Base-by-base conservation (phyloP, 2,888 invertebrate species). In the Gnatocerus cornutus region DNA sequence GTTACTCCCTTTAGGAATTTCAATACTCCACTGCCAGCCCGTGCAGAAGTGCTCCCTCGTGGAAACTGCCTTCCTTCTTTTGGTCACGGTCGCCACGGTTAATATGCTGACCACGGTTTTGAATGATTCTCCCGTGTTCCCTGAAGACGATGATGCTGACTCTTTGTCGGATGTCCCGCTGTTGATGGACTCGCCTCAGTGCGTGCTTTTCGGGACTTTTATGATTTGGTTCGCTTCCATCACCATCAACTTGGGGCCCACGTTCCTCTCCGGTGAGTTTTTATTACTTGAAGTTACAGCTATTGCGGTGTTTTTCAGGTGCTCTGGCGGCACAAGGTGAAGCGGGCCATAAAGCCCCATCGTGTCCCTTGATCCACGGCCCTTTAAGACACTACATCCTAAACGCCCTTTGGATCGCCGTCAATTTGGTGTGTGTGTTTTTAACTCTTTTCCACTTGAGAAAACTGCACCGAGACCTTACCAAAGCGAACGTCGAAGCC, bases 171-270 rank as follows among this genome's bases (percentile, higher is more conserved):
- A 82, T 69, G 79, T 77, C 37, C 81, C 80, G 89, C 86, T 93
- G 76, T 88, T 94, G 73, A 92, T 93, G 92, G 94, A 94, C 84
- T 93, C 93, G 70, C 94, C 94, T 1, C 92, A 94, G 89, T 96
- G 96, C 85, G 94, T 96, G 71, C 88, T 95, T 53, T 96, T 96
- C 85, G 96, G 96, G 72, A 91, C 95, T 59, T 94, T 94, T 85
- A 96, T 96, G 92, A 95, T 96, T 82, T 96, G 96, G 96, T 96
- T 96, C 86, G 94, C 95, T 61, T 93, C 93, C 74, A 92, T 96
- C 82, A 94, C 95, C 58, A 93, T 96, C 84, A 95, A 96, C 86
- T 89, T 96, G 77, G 96, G 96, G 21, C 95, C 95, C 29, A 94
- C 94, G 33, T 94, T 95, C 86, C 87, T 95, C 80, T 93, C 93